Evolutionary conservation across 2,797 vertebrate genomes (phyloP).

Genomic region (Phalloptychus januarius): DNA sequence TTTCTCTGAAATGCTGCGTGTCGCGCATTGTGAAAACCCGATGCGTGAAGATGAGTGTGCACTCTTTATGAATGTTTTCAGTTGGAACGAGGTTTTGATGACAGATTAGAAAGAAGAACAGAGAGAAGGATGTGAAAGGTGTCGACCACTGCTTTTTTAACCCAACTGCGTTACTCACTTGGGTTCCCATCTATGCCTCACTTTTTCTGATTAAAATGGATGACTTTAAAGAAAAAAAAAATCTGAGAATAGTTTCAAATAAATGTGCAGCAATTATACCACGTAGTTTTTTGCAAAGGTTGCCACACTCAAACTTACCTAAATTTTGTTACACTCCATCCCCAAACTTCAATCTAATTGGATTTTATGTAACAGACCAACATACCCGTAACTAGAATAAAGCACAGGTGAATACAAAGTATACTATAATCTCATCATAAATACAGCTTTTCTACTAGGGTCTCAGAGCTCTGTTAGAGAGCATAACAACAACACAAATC

Average conservation of each 20-base stretch:
- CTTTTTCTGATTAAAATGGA: background rate
- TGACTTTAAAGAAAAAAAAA: background rate
- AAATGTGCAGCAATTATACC: background rate
- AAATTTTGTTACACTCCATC: background rate
- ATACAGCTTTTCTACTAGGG: background rate
- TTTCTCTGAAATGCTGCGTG: conserved; percentile 38
- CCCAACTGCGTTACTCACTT: background rate
- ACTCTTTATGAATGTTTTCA: conserved; percentile 14
- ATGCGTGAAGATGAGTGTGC: conserved; percentile 39
- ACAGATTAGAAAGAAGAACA: conserved; percentile 53
- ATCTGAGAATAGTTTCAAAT: background rate
- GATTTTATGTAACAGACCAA: background rate
- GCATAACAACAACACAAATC: background rate
- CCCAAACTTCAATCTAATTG: background rate
- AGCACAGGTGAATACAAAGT: background rate
- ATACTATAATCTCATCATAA: background rate
- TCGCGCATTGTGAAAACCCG: conserved; percentile 37
- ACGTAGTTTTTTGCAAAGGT: too few relatives aligned
- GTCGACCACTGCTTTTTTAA: conserved; percentile 26
- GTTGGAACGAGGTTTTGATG: conserved; percentile 40
- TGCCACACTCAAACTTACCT: background rate
- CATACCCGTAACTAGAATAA: background rate
- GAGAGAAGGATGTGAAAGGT: conserved; percentile 59
- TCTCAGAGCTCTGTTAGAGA: background rate
- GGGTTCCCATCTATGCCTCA: background rate